These are phyloP conservation scores for Pyrocoelia pectoralis DNA, from an alignment of 2,888 invertebrate genomes.

Conservation along the genomic window DNA sequence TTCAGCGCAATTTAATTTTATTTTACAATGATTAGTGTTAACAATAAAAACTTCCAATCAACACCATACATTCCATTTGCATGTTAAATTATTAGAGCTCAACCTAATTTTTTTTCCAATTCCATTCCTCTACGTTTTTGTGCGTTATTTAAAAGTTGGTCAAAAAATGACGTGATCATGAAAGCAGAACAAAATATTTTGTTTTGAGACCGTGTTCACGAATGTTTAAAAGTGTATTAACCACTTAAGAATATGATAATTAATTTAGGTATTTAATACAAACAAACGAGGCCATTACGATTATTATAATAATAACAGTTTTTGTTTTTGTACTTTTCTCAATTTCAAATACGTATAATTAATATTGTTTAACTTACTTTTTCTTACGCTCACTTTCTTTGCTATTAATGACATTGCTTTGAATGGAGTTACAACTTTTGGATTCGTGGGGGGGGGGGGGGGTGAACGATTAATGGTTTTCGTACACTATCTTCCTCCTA, in stretches of 20 bases:
- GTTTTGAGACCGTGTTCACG: background rate
- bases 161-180: constrained; percentile 9
- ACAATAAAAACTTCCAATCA: background rate
- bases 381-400: constrained; percentile 5
- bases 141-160: background rate
- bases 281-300: background rate
- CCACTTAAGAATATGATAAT: background rate
- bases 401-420: background rate
- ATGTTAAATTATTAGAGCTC: constrained; percentile 8
- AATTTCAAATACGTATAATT: background rate
- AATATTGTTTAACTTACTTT: background rate
- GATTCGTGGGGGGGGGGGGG: no score
- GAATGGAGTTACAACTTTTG: no score
- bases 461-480: no score
- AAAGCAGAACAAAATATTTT: constrained; percentile 9
- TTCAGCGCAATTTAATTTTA: constrained; percentile 1
- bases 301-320: constrained; percentile 4
- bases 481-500: no score
- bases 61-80: background rate
- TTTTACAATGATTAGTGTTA: background rate
- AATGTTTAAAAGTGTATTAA: constrained; percentile 8
- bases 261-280: background rate
- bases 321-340: constrained; percentile 3
- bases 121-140: background rate
- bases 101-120: background rate